phyloP scores from a whole-genome alignment of 2,888 invertebrate species.

The Drosophila pegasa region DNA sequence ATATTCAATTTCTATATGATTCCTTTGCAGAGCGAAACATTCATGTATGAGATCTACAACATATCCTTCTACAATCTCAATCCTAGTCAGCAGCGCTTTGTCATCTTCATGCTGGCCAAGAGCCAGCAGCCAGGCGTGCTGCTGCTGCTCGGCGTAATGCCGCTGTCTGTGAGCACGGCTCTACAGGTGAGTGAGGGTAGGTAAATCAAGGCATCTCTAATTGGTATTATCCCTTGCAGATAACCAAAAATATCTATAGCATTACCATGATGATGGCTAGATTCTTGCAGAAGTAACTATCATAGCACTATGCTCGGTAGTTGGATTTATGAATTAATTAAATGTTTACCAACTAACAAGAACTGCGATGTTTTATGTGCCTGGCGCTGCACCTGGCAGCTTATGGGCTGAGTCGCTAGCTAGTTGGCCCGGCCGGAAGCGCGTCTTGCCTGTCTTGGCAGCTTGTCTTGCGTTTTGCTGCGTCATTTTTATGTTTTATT shows the following conservation, averaged over 20 bases:
- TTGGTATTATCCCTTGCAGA: background rate
- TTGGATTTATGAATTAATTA: slow-evolving; percentile 75
- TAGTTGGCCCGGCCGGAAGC: slow-evolving; percentile 8
- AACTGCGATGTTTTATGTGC: slow-evolving; percentile 65
- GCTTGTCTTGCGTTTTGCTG: slow-evolving; percentile 59
- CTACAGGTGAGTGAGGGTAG: slow-evolving; percentile 39
- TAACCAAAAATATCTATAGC: slow-evolving; percentile 56
- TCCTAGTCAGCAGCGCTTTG: slow-evolving; percentile 43
- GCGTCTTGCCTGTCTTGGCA: slow-evolving; percentile 35
- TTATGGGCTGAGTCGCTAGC: slow-evolving; percentile 3
- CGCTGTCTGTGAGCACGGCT: slow-evolving; percentile 60
- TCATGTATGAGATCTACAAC: slow-evolving; percentile 58
- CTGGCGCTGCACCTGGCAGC: slow-evolving; percentile 25
- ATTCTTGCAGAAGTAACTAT: slow-evolving; percentile 53
- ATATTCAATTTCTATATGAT: no score
- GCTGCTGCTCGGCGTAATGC: slow-evolving; percentile 48
- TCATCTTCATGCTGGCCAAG: slow-evolving; percentile 54
- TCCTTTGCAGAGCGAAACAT: slow-evolving; percentile 44
- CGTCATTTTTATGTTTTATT: slow-evolving; percentile 81
- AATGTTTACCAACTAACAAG: slow-evolving; percentile 71
- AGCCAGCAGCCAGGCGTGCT: slow-evolving; percentile 40
- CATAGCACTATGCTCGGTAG: no score
- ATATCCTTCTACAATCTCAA: slow-evolving; percentile 55
- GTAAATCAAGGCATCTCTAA: background rate
- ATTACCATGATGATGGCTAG: slow-evolving; percentile 66